Base-by-base conservation (phyloP, 2,888 invertebrate genomes). In the Acrocera orbiculus region DNA sequence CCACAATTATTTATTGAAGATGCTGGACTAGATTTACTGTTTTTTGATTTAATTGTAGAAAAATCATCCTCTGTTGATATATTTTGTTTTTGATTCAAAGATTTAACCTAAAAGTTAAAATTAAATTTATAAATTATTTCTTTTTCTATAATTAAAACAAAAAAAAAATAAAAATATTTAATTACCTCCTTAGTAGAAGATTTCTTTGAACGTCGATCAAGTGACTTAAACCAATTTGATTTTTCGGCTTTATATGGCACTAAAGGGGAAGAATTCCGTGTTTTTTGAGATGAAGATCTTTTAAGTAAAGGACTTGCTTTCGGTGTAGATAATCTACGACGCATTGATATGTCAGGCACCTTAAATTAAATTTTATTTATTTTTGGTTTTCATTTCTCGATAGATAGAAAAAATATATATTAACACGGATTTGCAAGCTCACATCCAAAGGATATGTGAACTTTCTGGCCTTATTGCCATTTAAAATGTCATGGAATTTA, bases 221-320 rank as follows among this genome's bases (percentile, higher is more conserved):
- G 58, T 2, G 80, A 80, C 52, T 81, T 82, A 62, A 83, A 81
- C 82, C 82, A 83, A 50, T 73, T 73, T 32, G 69, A 66, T 42
- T 69, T 64, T 31, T 67, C 62, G 3, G 62, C 56, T 40, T 61
- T 65, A 39, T 50, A 51, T 35, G 53, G 53, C 20, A 55, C 54
- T 41, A 66, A 60, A 38, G 66, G 55, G 44, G 65, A 54, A 44
- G 48, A 47, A 41, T 55, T 54, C 23, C 48, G 36, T 31, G 39
- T 44, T 31, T 58, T 54, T 33, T 59, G 60, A 13, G 65, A 64
- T 39, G 67, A 58, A 40, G 69, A 67, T 37, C 71, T 73, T 43
- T 76, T 75, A 30, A 59, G 66, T 52, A 73, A 65, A 19, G 71
- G 71, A 46, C 74, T 73, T 40, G 75, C 73, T 52, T 72, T 73